These are phyloP conservation scores for Syngnathus rostellatus DNA, from an alignment of 2,797 vertebrate species.

Conservation along the genomic window DNA sequence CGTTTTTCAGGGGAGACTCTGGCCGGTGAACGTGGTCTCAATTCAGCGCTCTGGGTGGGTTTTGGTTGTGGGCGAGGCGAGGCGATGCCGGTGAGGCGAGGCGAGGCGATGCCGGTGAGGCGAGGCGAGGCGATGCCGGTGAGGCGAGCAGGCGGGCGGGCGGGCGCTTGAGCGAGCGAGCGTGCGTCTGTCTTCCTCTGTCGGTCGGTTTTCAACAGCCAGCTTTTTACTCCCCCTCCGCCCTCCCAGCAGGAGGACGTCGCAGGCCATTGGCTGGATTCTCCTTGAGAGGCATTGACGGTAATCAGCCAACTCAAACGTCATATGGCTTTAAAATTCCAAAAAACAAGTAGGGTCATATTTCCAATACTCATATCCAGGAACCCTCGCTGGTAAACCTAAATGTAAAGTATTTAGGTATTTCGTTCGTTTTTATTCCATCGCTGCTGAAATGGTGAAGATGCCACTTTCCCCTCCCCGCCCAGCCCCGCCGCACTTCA, in stretches of 20 bases:
- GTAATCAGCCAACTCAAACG: conserved; percentile 14
- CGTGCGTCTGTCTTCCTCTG: conserved; percentile 17
- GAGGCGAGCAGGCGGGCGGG: background rate
- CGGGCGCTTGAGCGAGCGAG: background rate
- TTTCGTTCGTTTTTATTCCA: background rate
- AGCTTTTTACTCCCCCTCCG: conserved; percentile 19
- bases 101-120: conserved; percentile 4
- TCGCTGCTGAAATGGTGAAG: background rate
- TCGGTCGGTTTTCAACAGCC: conserved; percentile 53
- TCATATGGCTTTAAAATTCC: too few relatives aligned
- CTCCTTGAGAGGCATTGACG: conserved; percentile 28
- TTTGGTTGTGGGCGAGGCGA: conserved; percentile 17
- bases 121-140: background rate
- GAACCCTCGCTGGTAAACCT: background rate
- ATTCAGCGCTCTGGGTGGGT: conserved; percentile 2
- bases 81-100: conserved; percentile 5
- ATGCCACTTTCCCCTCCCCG: background rate
- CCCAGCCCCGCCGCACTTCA: too few relatives aligned
- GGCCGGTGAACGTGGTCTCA: conserved; percentile 21
- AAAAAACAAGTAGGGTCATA: background rate
- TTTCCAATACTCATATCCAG: background rate
- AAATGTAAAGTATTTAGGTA: background rate
- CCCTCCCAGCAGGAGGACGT: conserved; percentile 48
- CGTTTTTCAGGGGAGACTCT: conserved; percentile 41
- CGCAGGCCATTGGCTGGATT: conserved; percentile 58